Percentiles rank a stretch among this genome's conserved stretches.
Conservation (phyloP, 2,888 invertebrate genomes). For the Chorisops tibialis region DNA sequence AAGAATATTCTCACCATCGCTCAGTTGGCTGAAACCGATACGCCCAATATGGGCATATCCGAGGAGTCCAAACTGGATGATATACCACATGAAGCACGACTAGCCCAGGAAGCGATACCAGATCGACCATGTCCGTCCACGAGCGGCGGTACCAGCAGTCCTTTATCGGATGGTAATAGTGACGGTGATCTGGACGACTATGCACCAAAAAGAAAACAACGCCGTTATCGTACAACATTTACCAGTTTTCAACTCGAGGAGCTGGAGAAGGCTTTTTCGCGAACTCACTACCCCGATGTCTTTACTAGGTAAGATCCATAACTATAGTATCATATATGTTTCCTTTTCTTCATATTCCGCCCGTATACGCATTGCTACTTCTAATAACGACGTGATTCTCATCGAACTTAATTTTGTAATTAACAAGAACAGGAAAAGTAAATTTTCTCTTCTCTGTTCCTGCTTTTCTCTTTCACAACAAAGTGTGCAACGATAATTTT, state of each 20-base stretch:
- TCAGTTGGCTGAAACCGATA: conserved; percentile 29
- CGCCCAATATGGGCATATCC: conserved; percentile 52
- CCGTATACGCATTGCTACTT: no score
- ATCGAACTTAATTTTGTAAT: background rate
- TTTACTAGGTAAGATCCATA: conserved; percentile 75
- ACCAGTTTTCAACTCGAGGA: conserved; percentile 94
- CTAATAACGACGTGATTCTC: background rate
- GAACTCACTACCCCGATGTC: conserved; percentile 97
- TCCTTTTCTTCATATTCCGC: background rate
- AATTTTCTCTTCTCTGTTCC: background rate
- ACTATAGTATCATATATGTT: background rate
- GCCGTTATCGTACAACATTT: conserved; percentile 90
- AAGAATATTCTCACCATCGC: conserved; percentile 33
- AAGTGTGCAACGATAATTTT: no score
- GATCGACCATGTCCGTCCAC: conserved; percentile 55
- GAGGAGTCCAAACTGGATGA: conserved; percentile 54
- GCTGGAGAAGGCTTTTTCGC: conserved; percentile 92
- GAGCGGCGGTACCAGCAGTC: conserved; percentile 49
- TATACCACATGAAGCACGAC: conserved; percentile 51
- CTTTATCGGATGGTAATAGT: conserved; percentile 62
- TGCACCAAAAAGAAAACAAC: conserved; percentile 83
- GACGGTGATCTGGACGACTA: conserved; percentile 71
- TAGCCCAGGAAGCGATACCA: conserved; percentile 50
- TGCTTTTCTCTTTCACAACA: no score
- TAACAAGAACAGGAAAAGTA: background rate